Evolutionary conservation across 2,888 invertebrate genomes (phyloP), one percentile per base, ranked within the genome.

Genomic region (Andrena bicolor): DNA sequence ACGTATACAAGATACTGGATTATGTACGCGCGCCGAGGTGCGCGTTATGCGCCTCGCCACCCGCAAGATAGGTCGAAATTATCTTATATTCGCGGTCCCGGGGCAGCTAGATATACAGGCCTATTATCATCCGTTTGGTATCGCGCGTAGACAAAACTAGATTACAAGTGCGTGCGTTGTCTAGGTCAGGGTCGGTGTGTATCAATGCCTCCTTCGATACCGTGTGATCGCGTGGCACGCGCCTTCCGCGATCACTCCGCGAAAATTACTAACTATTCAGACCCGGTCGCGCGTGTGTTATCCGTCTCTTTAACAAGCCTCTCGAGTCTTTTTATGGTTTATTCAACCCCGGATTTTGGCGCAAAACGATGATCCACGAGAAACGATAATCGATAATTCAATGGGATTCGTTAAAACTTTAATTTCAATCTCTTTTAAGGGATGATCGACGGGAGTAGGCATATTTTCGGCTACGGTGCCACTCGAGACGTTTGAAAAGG

Each of bases 151-250:
- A 91, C 90, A 87, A 81, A 89, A 89, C 87, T 91, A 88, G 93
- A 92, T 93, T 93, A 91, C 63, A 88, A 58, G 6, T 88, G 88
- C 79, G 16, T 16, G 81, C 88, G 84, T 89, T 90, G 89, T 83
- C 92, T 92, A 91, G 93, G 93, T 93, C 93, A 93, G 84, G 93
- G 92, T 89, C 87, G 53, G 23, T 48, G 26, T 56, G 66, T 86
- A 84, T 79, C 87, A 80, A 84, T 84, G 75, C 69, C 82, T 84
- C 64, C 23, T 78, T 84, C 83, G 85, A 80, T 83, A 76, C 30
- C 5, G 53, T 10, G 41, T 23, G 49, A 41, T 48, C 73, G 56
- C 75, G 49, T 23, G 16, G 16, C 20, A 30, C 51, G 13, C 28
- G 26, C 20, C n/a, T 30, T 32, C 2, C 2, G 63, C 23, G 35